phyloP scores from a whole-genome alignment of 2,113 vertebrate species.

The Ellobius talpinus region DNA sequence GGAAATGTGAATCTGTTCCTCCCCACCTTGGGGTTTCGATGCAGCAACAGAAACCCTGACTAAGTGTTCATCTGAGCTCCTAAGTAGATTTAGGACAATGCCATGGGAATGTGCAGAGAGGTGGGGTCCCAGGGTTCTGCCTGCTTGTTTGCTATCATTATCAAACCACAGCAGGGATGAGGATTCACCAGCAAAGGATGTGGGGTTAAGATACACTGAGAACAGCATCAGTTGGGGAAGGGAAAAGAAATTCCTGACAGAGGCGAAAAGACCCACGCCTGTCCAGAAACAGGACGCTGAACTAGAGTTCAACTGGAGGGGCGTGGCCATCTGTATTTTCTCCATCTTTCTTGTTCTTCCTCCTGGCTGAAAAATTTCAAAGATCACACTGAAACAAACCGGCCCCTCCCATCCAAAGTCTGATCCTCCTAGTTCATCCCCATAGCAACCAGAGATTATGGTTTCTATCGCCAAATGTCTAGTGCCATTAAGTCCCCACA shows the following conservation, averaged over 20 bases:
- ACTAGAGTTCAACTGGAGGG: neutral
- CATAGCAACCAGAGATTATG: neutral
- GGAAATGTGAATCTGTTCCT: neutral
- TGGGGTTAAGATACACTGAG: neutral
- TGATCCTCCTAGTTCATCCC: neutral
- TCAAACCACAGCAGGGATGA: neutral
- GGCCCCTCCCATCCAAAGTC: constrained; percentile 70
- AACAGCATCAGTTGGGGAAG: neutral
- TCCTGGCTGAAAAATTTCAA: neutral
- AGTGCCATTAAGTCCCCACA: neutral
- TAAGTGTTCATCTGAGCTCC: neutral
- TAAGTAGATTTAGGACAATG: neutral
- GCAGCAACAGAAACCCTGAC: neutral
- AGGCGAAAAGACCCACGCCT: neutral
- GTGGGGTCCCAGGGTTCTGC: neutral
- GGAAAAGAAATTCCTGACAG: neutral
- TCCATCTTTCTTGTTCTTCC: neutral
- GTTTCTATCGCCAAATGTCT: neutral
- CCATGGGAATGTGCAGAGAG: neutral
- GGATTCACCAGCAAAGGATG: neutral
- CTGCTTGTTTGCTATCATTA: neutral
- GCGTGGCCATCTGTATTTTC: neutral
- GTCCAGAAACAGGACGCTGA: neutral
- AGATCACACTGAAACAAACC: neutral
- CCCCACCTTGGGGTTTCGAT: neutral